Conservation (phyloP, 2,888 invertebrate genomes). For the Ochropleura leucogaster region DNA sequence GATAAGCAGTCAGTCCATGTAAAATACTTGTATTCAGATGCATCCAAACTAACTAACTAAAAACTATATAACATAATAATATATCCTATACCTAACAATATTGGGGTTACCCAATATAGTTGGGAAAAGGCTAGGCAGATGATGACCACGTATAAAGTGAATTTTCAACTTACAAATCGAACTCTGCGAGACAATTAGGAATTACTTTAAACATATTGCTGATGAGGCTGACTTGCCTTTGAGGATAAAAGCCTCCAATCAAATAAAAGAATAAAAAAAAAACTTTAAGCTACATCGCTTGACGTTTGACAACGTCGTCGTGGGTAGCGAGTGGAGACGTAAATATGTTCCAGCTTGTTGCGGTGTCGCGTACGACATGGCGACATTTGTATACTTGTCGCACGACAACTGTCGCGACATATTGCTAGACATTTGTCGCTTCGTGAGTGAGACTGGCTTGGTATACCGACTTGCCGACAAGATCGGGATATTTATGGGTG, state of each 20-base stretch:
- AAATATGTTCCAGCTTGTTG: conserved; percentile 45
- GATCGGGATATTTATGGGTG: conserved; percentile 12
- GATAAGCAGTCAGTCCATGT: too few relatives aligned
- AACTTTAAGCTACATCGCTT: background rate
- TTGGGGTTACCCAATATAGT: too few relatives aligned
- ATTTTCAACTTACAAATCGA: background rate
- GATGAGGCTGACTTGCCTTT: too few relatives aligned
- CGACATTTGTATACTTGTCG: conserved; percentile 53
- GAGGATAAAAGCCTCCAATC: too few relatives aligned
- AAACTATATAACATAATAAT: too few relatives aligned
- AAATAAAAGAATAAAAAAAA: too few relatives aligned
- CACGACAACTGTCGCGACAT: conserved; percentile 45
- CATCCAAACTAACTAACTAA: too few relatives aligned
- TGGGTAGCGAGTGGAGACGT: conserved; percentile 35
- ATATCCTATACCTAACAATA: too few relatives aligned
- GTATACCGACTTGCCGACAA: background rate
- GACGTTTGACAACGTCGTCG: conserved; percentile 32
- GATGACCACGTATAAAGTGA: background rate
- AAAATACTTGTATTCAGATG: too few relatives aligned
- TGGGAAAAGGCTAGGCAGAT: too few relatives aligned
- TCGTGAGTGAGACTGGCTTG: conserved; percentile 19
- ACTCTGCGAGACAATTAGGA: background rate
- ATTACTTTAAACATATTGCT: background rate
- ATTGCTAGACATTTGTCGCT: conserved; percentile 56
- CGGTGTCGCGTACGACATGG: conserved; percentile 42